phyloP scores from a whole-genome alignment of 2,113 vertebrate species.

The Hyaena hyaena region DNA sequence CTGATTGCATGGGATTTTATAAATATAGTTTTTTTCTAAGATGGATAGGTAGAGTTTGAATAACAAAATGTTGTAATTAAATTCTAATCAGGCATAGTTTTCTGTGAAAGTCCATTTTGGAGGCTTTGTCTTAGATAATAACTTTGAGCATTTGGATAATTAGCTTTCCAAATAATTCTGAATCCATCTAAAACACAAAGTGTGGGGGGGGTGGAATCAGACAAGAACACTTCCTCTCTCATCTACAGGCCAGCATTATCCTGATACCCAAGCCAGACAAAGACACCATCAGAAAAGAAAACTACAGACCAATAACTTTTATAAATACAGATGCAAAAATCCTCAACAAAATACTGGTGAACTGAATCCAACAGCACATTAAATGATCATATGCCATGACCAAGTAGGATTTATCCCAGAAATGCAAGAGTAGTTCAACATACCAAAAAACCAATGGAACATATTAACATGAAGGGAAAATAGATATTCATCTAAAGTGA shows the following conservation, averaged over 20 bases:
- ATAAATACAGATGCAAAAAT: background rate
- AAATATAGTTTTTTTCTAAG: background rate
- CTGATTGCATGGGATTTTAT: background rate
- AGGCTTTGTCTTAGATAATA: background rate
- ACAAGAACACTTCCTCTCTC: background rate
- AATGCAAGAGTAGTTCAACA: background rate
- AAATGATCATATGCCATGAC: background rate
- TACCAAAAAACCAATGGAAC: background rate
- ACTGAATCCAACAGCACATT: background rate
- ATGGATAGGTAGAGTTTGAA: background rate
- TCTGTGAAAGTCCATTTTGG: background rate
- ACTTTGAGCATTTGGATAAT: background rate
- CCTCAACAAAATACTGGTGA: background rate
- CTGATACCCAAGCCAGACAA: background rate
- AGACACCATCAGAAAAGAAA: background rate
- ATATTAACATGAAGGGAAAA: background rate
- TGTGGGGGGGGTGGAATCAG: background rate
- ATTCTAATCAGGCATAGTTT: background rate
- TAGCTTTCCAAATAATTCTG: background rate
- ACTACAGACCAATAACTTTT: background rate
- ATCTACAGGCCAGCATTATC: background rate
- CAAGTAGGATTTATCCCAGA: background rate
- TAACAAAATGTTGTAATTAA: background rate
- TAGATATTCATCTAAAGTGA: background rate
- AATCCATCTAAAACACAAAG: background rate